Conservation (phyloP, 2,113 vertebrate genomes). For the Pontoporia blainvillei region DNA sequence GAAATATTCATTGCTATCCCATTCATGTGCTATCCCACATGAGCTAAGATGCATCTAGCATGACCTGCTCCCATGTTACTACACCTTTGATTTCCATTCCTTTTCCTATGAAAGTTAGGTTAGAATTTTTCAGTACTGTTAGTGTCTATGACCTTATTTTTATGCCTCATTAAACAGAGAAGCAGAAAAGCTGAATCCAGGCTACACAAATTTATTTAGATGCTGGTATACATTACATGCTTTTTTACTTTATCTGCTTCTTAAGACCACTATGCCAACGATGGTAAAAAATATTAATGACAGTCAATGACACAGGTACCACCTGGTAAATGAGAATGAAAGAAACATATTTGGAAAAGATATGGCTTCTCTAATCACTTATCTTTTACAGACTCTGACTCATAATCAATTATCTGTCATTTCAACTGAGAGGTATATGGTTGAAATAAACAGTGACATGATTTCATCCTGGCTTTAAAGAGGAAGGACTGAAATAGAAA, state of each 20-base stretch:
- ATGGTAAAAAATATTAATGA: not conserved
- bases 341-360: not conserved
- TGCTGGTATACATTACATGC: not conserved
- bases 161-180: not conserved
- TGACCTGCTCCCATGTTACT: not conserved
- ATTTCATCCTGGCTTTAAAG: not conserved
- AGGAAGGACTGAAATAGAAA: not conserved
- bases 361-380: slow-evolving; percentile 1
- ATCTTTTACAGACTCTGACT: slow-evolving; percentile 1
- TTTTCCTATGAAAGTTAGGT: not conserved
- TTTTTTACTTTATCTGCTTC: not conserved
- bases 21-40: not conserved
- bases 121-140: not conserved
- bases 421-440: not conserved
- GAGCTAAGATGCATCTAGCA: not conserved
- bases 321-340: slow-evolving; percentile 11
- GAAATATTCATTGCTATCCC: not conserved
- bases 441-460: not conserved
- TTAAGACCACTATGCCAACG: not conserved
- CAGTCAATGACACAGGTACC: not conserved
- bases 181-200: not conserved
- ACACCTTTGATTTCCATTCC: not conserved
- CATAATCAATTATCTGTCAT: not conserved
- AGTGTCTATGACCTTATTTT: not conserved
- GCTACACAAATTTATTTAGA: not conserved